These are phyloP conservation scores for Pantala flavescens DNA, from an alignment of 1,140 invertebrate species.

Conservation along the genomic window DNA sequence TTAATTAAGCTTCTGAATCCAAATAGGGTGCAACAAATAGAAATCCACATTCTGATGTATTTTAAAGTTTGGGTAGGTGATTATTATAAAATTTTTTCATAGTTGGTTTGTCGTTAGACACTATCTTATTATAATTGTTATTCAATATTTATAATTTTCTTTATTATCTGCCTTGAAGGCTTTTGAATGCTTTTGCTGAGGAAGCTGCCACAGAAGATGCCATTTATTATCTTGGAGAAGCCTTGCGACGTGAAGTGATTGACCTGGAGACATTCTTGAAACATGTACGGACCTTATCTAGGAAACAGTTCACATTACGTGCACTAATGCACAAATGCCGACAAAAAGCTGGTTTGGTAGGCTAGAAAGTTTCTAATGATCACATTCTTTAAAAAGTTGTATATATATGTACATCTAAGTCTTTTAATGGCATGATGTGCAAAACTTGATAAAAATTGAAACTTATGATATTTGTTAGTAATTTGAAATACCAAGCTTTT, in stretches of 20 bases:
- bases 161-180: constrained; percentile 43
- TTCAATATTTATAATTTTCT: no score
- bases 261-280: constrained; percentile 94
- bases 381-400: neutral
- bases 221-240: constrained; percentile 97
- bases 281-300: constrained; percentile 86
- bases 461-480: no score
- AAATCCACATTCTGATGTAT: no score
- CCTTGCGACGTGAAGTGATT: constrained; percentile 80
- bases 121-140: no score
- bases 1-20: no score
- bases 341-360: constrained; percentile 79
- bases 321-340: constrained; percentile 94
- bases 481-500: no score
- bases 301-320: constrained; percentile 90
- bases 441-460: neutral
- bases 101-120: no score
- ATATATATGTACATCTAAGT: neutral
- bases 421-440: neutral
- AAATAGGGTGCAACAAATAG: no score
- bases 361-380: constrained; percentile 24
- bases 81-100: no score
- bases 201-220: constrained; percentile 97
- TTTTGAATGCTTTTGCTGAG: constrained; percentile 92
- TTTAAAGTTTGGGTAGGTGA: no score